A percentile compares a stretch with the other conserved stretches of the same genome.
These are phyloP conservation scores for Hanleya hanleyi DNA, from an alignment of 2,888 invertebrate species.

Conservation along the genomic window DNA sequence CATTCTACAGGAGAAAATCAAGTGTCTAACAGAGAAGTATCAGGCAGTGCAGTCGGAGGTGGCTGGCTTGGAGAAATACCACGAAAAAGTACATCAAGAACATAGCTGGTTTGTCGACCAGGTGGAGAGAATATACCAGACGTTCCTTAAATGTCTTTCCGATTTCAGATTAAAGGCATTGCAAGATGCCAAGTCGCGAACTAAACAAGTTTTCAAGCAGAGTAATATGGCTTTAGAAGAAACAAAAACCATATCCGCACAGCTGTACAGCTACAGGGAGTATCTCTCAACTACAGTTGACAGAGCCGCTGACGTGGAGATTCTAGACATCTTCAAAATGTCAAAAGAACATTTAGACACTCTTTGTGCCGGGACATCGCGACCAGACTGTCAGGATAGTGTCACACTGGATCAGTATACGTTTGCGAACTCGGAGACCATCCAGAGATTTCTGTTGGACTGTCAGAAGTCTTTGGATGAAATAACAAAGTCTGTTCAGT, in stretches of 20 bases:
- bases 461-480: too few species aligned
- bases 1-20: neutral
- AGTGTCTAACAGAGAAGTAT: neutral
- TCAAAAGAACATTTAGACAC: too few species aligned
- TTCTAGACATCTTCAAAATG: neutral
- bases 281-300: neutral
- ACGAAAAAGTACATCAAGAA: neutral
- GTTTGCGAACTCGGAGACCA: too few species aligned
- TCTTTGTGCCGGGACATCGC: too few species aligned
- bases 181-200: neutral
- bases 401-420: too few species aligned
- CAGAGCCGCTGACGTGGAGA: neutral
- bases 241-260: neutral
- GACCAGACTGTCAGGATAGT: too few species aligned
- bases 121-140: neutral
- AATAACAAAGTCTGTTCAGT: too few species aligned
- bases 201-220: neutral
- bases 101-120: neutral
- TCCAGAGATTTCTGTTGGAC: too few species aligned
- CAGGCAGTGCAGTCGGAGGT: too few species aligned
- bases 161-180: neutral
- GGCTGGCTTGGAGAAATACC: too few species aligned
- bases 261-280: neutral
- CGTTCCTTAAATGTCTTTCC: neutral
- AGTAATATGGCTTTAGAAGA: neutral